Evolutionary conservation across 2,797 vertebrate genomes (phyloP), one percentile per base, ranked within the genome.

Genomic region (Simalia tracyae): DNA sequence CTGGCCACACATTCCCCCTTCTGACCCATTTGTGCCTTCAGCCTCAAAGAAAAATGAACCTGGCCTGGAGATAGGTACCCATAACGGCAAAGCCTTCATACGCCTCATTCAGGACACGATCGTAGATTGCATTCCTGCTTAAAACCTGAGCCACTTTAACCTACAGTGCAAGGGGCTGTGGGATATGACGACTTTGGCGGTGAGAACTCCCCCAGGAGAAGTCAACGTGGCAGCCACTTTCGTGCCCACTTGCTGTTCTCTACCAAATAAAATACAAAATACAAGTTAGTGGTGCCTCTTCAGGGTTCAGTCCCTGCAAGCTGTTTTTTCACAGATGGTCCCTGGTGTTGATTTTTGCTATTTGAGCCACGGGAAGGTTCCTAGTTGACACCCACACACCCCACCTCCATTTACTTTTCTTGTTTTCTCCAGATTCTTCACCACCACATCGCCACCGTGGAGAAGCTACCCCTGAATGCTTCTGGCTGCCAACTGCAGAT

Each of bases 401-500:
- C 54, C 15, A 14, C 24, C 60, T 28, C 10, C n/a, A 0, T 28
- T n/a, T 93, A 17, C 17, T 0, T 54, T 94, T 93, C 86, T 90
- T 95, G 57, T 81, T 91, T 81, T 17, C n/a, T 3, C 6, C 94
- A 98, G 98, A 98, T 98, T 66, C 95, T 97, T 56, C 97, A 98
- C 89, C 98, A 98, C 95, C 98, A 98, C 90, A 98, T 98, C 92
- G 95, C 96, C 19, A 95, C 95, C 0, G 93, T 98, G 63, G 98
- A 98, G 95, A 98, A 98, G 91, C 88, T 98, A 86, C 96, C 98
- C 0, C 95, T 98, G 85, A 98, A 95, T 68, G 95, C 95, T 0
- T 95, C 96, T 28, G 98, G 98, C 0, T 98, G 97, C 72, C 97
- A 97, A 0, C 96, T 98, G 66, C 95, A 98, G 5, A 97, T 98